Evolutionary conservation across 2,113 vertebrate genomes (phyloP), one percentile per base, ranked within the genome.

Genomic region (Hoplias malabaricus): DNA sequence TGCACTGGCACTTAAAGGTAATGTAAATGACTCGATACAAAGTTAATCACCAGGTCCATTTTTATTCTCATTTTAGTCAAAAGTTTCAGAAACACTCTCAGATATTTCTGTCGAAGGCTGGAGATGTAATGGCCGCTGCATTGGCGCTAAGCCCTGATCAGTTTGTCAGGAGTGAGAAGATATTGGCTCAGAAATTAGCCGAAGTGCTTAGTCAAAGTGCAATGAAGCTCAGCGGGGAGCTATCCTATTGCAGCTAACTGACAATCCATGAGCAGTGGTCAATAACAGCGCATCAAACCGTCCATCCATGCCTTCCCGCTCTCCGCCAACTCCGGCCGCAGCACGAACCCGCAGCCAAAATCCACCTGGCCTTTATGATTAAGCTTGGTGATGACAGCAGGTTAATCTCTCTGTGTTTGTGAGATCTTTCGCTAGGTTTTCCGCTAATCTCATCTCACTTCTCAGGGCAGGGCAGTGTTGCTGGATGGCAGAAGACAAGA

Each of bases 121-220:
- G 3, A 63, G 59, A n/a, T 63, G n/a, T 63, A 63, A 63, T 19
- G 16, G 9, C n/a, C 7, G 59, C 31, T 9, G 4, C 40, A 13
- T 25, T 43, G 67, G 67, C 43, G 2, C 7, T 33, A 12, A n/a
- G 67, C 67, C 43, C 43, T 31, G 67, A 50, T 69, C 25, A 14
- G 67, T 50, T 31, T 53, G 67, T 69, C 67, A 50, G 46, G 40
- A 48, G 23, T 43, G 42, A 69, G 66, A 69, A 33, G 67, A 10
- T 48, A 48, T 29, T 43, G 65, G 40, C 38, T 68, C 25, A 16
- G 40, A 68, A 68, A 68, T 29, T 33, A 43, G 42, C 65, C n/a
- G 38, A 68, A 33, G 27, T 62, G 27, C 31, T 62, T 33, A 62
- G 48, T 53, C 59, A 62, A 33, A 65, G 14, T 21, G 36, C 13